Base-by-base conservation (phyloP, 2,888 invertebrate species). In the Anarsia innoxiella region DNA sequence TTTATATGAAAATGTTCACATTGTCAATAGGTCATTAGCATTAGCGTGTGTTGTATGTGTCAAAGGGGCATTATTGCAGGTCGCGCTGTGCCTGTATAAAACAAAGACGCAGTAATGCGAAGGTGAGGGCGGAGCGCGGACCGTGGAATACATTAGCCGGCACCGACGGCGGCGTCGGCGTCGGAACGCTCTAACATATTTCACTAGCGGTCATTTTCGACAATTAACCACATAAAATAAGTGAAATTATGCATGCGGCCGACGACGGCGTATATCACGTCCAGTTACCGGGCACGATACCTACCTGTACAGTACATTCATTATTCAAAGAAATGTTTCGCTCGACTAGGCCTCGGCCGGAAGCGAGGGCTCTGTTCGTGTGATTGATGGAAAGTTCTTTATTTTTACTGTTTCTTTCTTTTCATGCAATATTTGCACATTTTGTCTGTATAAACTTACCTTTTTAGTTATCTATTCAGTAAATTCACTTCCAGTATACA, bases 151-250 rank as follows among this genome's bases (percentile, higher is more conserved):
- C 69, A 84, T 84, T 84, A 83, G 65, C 71, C 65, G 58, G 67
- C 72, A n/a, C n/a, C n/a, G n/a, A n/a, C 63, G 54, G 55, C 66
- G 57, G 73, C 69, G 71, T 69, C 66, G 73, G 71, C 73, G 73
- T 69, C 62, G 69, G 67, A 68, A 64, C 68, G 61, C 67, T 62
- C 64, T 77, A 79, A 80, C 80, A 78, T 83, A 83, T 84, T 83
- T 83, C 74, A 77, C 78, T 68, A 51, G 78, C 75, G 82, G 84
- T 84, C 83, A 83, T 84, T 84, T 83, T 84, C 84, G 84, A 83
- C 84, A 84, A 83, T 84, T 83, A 84, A 83, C 83, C 79, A 80
- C 83, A 83, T 84, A 82, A 83, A 83, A 82, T 84, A 83, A 83
- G 84, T 83, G 76, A 82, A 84, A 84, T 84, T 84, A 84, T 84